Conservation (phyloP, 2,888 invertebrate species). For the Aspidiotus destructor region DNA sequence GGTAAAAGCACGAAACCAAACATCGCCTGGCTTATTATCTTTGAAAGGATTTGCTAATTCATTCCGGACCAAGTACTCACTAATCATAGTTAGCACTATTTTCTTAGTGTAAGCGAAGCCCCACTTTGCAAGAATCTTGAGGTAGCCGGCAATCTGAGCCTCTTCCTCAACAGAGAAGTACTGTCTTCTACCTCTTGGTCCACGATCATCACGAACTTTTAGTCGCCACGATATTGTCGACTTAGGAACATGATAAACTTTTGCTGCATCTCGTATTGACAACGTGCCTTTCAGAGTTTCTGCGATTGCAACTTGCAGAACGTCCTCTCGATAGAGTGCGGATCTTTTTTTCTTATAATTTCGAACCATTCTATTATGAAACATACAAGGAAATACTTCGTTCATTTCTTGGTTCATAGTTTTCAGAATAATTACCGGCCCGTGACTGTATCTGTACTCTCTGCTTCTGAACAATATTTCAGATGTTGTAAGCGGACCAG, state of each 20-base stretch:
- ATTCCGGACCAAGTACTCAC: not conserved
- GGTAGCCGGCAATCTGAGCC: not conserved
- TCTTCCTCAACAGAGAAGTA: not conserved
- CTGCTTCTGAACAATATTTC: too few species aligned
- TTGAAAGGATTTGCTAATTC: not conserved
- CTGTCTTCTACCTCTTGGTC: conserved; percentile 7
- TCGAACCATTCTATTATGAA: not conserved
- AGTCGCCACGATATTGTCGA: conserved; percentile 2
- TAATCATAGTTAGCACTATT: not conserved
- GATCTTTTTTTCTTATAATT: not conserved
- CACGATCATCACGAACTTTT: not conserved
- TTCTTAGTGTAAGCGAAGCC: not conserved
- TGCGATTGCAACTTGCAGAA: not conserved
- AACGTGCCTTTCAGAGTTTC: not conserved
- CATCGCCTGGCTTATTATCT: not conserved
- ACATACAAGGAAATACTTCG: not conserved
- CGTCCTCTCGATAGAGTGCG: not conserved
- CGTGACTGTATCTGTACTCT: too few species aligned
- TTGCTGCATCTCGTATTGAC: not conserved
- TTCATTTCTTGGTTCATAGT: too few species aligned
- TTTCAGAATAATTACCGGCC: too few species aligned
- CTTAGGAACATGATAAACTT: not conserved
- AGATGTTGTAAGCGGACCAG: too few species aligned
- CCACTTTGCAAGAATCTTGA: not conserved
- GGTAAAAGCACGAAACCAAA: not conserved